These are phyloP conservation scores for Hydrolagus colliei DNA, from an alignment of 2,797 vertebrate species.

Conservation along the genomic window DNA sequence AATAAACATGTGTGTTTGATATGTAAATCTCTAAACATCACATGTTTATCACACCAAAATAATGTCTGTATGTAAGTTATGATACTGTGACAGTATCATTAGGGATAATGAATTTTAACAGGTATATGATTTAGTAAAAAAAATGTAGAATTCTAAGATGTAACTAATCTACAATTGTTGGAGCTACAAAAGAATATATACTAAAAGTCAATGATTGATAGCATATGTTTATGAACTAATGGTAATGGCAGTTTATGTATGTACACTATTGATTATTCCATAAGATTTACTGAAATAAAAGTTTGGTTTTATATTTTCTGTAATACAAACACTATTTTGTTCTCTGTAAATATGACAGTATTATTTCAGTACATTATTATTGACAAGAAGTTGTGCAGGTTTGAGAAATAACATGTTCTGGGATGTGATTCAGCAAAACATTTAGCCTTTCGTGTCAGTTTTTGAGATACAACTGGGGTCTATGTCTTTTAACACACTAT, in stretches of 20 bases:
- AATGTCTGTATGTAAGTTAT: conserved; percentile 99
- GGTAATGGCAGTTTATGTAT: conserved; percentile 87
- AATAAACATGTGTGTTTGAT: conserved; percentile 99
- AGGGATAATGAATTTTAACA: conserved; percentile 99
- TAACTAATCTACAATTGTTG: conserved; percentile 92
- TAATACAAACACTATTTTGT: conserved; percentile 60
- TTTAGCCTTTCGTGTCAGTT: neutral
- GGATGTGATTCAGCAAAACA: neutral
- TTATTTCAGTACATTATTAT: neutral
- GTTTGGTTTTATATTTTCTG: conserved; percentile 51
- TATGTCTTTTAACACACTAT: neutral
- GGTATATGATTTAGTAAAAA: conserved; percentile 94
- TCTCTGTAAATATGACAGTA: conserved; percentile 34
- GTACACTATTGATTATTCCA: conserved; percentile 64
- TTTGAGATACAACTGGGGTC: neutral
- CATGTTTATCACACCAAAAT: conserved; percentile 99
- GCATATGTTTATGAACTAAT: conserved; percentile 96
- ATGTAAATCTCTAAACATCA: conserved; percentile 91
- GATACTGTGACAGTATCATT: conserved; percentile 99
- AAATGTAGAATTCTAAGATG: conserved; percentile 89
- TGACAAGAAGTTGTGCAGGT: conserved; percentile 19
- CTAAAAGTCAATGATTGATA: conserved; percentile 80
- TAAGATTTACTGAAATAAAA: conserved; percentile 30
- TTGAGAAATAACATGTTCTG: neutral
- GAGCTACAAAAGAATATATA: conserved; percentile 94